Evolutionary conservation across 2,113 vertebrate genomes (phyloP).

Genomic region (Megaceryle maxima): DNA sequence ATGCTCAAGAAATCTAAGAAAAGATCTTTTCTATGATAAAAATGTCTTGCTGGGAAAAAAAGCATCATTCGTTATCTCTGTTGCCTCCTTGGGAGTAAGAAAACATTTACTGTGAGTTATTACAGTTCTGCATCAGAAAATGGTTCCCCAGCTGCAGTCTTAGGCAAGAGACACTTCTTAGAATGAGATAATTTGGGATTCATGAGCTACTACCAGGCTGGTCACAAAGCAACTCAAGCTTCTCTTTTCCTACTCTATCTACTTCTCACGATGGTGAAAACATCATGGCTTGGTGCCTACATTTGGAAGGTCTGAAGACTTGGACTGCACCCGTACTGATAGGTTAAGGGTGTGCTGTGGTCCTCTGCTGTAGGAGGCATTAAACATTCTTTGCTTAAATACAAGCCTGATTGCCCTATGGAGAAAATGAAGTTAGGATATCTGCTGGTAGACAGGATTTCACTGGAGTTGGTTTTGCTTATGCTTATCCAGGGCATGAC

Average conservation of each 20-base stretch:
- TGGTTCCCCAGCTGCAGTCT: neutral
- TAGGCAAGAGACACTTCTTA: neutral
- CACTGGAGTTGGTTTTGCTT: neutral
- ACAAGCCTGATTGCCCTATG: neutral
- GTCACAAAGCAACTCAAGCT: neutral
- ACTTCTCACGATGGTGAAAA: neutral
- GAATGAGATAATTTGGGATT: constrained; percentile 28
- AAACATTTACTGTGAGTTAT: constrained; percentile 10
- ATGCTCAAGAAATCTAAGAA: constrained; percentile 16
- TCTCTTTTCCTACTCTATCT: neutral
- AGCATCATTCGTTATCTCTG: neutral
- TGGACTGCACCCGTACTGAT: neutral
- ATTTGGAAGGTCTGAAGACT: neutral
- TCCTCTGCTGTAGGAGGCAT: neutral
- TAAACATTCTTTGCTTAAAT: neutral
- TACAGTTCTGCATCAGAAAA: constrained; percentile 21
- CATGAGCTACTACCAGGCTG: neutral
- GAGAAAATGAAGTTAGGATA: neutral
- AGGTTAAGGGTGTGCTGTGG: neutral
- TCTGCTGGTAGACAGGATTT: neutral
- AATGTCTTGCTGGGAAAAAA: constrained; percentile 27
- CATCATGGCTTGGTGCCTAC: neutral
- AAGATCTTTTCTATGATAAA: constrained; percentile 48
- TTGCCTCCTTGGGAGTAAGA: constrained; percentile 11
- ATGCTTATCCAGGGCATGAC: neutral